Evolutionary conservation across 2,113 vertebrate genomes (phyloP), one percentile per base, ranked within the genome.

Genomic region (Pungitius pungitius): DNA sequence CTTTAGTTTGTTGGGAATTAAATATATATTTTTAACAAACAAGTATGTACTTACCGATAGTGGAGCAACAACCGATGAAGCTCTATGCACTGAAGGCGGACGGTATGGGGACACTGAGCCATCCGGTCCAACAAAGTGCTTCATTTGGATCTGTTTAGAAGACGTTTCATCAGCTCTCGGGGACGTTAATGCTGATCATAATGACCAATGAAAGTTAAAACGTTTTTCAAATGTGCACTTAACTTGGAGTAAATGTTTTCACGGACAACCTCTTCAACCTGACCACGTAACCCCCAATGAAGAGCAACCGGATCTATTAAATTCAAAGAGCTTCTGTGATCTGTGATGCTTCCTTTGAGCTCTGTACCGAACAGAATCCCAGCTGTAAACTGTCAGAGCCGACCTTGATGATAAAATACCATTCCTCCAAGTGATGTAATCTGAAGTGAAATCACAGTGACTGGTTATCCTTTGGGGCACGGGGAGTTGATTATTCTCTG

Each of bases 401-500:
- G 52, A 22, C 24, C 37, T 24, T 54, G 26, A 65, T 2, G n/a
- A 33, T 45, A 11, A 52, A 75, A 24, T 12, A 51, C 20, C 12
- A 54, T 45, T 64, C 27, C 57, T 27, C 72, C 35, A 40, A 43
- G 69, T 61, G 5, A 42, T 45, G 61, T 54, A 39, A 55, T 75
- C 70, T 68, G 71, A 2, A 2, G 26, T 59, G 30, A 73, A 69
- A 70, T 78, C 58, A 26, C 3, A 26, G 45, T 35, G 51, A 85
- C 82, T 69, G 71, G 69, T 63, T 69, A 56, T 26, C 40, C 65
- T 71, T 64, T 33, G 52, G 55, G 27, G 77, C 60, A 72, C 42
- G 42, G 33, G 66, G 52, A 4, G 18, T 52, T 79, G 65, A 82
- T 85, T 77, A 59, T 78, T 75, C 39, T 58, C 30, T 54, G 51